Base-by-base conservation (phyloP, 2,888 invertebrate species). In the Physocephala rufipes region DNA sequence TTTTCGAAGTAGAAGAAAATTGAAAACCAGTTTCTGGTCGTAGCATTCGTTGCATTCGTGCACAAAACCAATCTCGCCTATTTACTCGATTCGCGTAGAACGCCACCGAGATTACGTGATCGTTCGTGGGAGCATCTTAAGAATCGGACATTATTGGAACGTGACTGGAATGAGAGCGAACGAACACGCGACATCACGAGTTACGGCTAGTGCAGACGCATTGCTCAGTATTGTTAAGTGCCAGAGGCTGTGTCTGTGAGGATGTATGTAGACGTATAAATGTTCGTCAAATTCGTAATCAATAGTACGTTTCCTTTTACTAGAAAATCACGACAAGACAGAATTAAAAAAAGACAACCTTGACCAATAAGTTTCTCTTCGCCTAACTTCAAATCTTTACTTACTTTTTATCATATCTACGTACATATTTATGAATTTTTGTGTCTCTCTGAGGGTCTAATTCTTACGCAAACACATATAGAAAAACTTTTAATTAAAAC, bases 21-120 rank as follows among this genome's bases (percentile, higher is more conserved):
- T 26, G n/a, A n/a, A 16, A 45, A 59, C 59, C 24, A n/a, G 28
- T 61, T 59, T 62, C 61, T 43, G 9, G 36, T 51, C 61, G 62
- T 21, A n/a, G n/a, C n/a, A n/a, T 62, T 21, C 68, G 49, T 30
- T 36, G 13, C 49, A 51, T 68, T 68, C 68, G 68, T 68, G 68
- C 61, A 62, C 68, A 68, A 68, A 68, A 68, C 24, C 68, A 68
- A 68, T 68, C 68, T 68, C 36, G 68, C 62, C 68, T 68, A 51
- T 68, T 62, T 59, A 62, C 68, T 21, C 62, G 36, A 36, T 36
- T 36, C 36, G 36, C 9, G 28, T 51, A 36, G 30, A 62, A 28
- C 30, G 36, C 51, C 68, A 62, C 36, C 19, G 47, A 30, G 62
- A 68, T 68, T 68, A 68, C 68, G 68, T 68, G 68, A 68, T 68